These are phyloP conservation scores for Halyomorpha halys DNA, from an alignment of 1,140 invertebrate genomes.

Conservation along the genomic window DNA sequence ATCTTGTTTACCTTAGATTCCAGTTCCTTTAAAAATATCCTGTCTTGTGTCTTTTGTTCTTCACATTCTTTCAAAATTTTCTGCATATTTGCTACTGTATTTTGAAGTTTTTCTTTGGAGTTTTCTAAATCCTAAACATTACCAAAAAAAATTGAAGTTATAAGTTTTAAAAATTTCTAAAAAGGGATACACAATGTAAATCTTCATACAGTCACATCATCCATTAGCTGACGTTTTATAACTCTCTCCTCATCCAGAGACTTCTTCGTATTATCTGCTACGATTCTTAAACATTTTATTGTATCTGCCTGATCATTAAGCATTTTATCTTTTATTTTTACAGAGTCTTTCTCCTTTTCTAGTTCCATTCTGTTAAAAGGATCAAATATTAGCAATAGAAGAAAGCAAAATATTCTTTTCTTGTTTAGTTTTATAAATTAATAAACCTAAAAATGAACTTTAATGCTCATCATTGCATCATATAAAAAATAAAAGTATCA, in stretches of 20 bases:
- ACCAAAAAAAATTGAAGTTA: background rate
- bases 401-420: too few relatives aligned
- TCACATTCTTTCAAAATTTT: background rate
- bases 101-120: background rate
- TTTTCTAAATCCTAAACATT: background rate
- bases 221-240: background rate
- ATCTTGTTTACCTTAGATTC: background rate
- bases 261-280: constrained; percentile 12
- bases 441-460: too few relatives aligned
- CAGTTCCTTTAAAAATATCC: background rate
- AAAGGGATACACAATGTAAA: background rate
- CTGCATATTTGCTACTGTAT: background rate
- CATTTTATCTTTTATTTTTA: constrained; percentile 22
- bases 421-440: too few relatives aligned
- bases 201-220: constrained; percentile 11
- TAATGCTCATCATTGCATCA: too few relatives aligned
- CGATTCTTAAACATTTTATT: constrained; percentile 16
- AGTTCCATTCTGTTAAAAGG: constrained; percentile 6
- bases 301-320: constrained; percentile 20
- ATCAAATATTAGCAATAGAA: background rate
- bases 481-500: too few relatives aligned
- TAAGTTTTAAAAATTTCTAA: background rate
- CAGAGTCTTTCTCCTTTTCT: constrained; percentile 1
- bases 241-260: constrained; percentile 12
- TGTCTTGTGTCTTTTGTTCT: background rate